These are phyloP conservation scores for Halictus ligatus DNA, from an alignment of 2,888 invertebrate genomes.

Conservation along the genomic window DNA sequence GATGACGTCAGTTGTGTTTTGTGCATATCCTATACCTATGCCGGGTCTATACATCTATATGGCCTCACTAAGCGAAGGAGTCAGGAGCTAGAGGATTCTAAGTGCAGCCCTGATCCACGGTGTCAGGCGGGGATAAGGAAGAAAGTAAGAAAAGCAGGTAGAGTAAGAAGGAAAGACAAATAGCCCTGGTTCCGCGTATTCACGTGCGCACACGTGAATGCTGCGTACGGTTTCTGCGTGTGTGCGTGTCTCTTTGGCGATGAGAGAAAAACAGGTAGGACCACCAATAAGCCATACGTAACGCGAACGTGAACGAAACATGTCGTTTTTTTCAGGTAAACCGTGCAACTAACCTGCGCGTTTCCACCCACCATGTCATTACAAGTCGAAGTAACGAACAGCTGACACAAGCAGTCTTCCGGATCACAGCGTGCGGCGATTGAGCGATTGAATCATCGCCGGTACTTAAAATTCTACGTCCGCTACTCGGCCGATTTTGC, in stretches of 20 bases:
- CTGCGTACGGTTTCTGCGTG: slow-evolving; percentile 15
- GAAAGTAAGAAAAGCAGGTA: slow-evolving; percentile 51
- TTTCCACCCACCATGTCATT: slow-evolving; percentile 37
- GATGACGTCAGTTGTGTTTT: no score
- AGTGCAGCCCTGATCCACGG: slow-evolving; percentile 63
- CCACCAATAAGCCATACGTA: slow-evolving; percentile 54
- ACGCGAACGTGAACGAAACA: slow-evolving; percentile 45
- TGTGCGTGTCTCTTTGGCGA: slow-evolving; percentile 45
- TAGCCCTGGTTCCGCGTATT: slow-evolving; percentile 31
- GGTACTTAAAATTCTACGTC: slow-evolving; percentile 26
- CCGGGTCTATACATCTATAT: no score
- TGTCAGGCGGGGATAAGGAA: slow-evolving; percentile 40
- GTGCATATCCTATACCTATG: no score
- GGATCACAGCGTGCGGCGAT: slow-evolving; percentile 17
- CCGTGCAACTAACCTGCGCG: slow-evolving; percentile 28
- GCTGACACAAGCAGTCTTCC: slow-evolving; percentile 53
- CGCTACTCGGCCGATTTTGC: slow-evolving; percentile 17
- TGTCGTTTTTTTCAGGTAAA: slow-evolving; percentile 39
- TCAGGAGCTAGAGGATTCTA: neutral
- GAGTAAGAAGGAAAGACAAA: slow-evolving; percentile 49
- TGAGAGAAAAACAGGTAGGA: slow-evolving; percentile 63
- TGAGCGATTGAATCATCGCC: slow-evolving; percentile 10
- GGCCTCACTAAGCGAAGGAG: neutral
- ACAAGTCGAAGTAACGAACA: slow-evolving; percentile 46
- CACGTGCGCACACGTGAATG: slow-evolving; percentile 34